Base-by-base conservation (phyloP, 2,888 invertebrate genomes). In the Drosophila mulleri region DNA sequence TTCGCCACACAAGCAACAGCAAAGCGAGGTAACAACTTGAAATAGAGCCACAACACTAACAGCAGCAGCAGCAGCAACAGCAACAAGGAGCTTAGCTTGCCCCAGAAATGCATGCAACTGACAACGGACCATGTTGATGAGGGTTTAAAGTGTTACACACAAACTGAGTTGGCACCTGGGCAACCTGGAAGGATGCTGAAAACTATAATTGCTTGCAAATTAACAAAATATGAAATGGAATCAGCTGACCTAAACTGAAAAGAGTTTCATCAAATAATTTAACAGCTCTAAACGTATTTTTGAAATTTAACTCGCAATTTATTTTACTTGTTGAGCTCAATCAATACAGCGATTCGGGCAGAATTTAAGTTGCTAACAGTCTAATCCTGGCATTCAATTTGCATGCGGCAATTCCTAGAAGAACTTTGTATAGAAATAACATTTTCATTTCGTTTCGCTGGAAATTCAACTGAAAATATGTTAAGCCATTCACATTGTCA, bases 81-180 rank as follows among this genome's bases (percentile, higher is more conserved):
- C 14, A 18, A 39, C 42, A 44, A 26, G n/a, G 29, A 47, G 62
- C 26, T 62, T 35, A 47, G 26, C 39, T 64, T 14, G 52, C 16
- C 52, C 52, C 18, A 52, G 44, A 61, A 59, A 54, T 50, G 72
- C 47, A 45, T 75, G 75, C 76, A 72, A 56, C 72, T 72, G 76
- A 72, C 72, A 76, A 65, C 61, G 61, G 64, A 60, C 41, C 60
- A 60, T 11, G 45, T 39, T 75, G 76, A 75, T 50, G 42, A 76
- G 67, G 72, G 72, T 67, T 18, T 45, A 11, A 29, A 56, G 11
- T 54, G 56, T 50, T 5, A 32, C 16, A 56, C 29, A 42, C 23
- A 45, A 59, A 23, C 18, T 4, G 35, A 29, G 41, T 7, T 23
- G 8, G 29, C 32, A 23, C 20, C 35, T 16, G 35, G 16, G 14